These are phyloP conservation scores for Peromyscus eremicus DNA, from an alignment of 2,797 vertebrate genomes.

Conservation along the genomic window DNA sequence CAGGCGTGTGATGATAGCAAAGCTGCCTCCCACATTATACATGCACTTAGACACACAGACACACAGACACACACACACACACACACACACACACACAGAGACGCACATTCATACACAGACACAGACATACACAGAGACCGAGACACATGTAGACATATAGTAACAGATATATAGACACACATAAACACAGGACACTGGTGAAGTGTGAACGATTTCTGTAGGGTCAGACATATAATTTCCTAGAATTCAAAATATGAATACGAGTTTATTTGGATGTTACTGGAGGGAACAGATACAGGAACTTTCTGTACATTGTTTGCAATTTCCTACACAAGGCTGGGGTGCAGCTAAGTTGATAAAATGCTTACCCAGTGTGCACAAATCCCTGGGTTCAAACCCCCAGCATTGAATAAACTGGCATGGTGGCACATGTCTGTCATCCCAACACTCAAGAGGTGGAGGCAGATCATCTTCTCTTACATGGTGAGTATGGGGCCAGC, in stretches of 20 bases:
- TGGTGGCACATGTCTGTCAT: not conserved
- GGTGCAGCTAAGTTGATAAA: not conserved
- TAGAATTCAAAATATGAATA: not conserved
- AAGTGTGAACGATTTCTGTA: not conserved
- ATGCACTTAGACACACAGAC: not conserved
- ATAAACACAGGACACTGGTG: not conserved
- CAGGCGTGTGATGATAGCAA: not conserved
- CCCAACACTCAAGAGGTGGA: not conserved
- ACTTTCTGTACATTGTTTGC: not conserved
- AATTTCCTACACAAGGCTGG: not conserved
- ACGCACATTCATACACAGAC: not conserved
- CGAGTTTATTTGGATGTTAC: not conserved
- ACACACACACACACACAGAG: not conserved
- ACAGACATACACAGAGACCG: not conserved
- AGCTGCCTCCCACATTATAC: not conserved
- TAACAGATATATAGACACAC: not conserved
- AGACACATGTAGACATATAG: not conserved
- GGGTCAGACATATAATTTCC: not conserved
- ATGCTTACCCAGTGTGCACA: not conserved
- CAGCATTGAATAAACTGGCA: not conserved
- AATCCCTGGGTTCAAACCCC: not conserved
- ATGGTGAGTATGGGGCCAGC: not conserved
- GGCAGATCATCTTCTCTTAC: not conserved
- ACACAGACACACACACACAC: accelerated
- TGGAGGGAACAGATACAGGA: not conserved